Evolutionary conservation across 2,888 invertebrate species (phyloP), one percentile per base, ranked within the genome.

Genomic region (Amblyjoppa proteus): DNA sequence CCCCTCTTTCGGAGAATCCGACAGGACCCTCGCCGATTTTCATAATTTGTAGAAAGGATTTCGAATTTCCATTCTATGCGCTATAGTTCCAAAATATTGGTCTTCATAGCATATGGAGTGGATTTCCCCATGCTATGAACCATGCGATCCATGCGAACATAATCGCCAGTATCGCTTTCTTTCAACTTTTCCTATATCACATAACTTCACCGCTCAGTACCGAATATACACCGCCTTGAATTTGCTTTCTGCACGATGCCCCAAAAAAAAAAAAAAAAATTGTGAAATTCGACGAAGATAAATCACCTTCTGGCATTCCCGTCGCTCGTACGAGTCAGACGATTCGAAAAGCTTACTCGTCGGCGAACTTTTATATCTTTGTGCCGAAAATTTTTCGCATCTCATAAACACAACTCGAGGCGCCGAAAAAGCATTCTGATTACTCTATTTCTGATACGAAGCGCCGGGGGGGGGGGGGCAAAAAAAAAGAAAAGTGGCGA

Each of bases 341-440:
- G 20, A 64, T 34, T 31, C 16, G 13, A 16, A 16, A 45, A 45
- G 61, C 31, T 64, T 25, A n/a, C 31, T 64, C n/a, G 61, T 64
- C 34, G 61, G 7, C 31, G 16, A 64, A 64, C 61, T 64, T 64
- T 64, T 34, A 64, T 64, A 64, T 34, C 61, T 64, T 34, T 16
- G 16, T 34, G 16, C 34, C 61, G 61, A 61, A 28, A 3, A 31
- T 61, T 61, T 61, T 61, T 61, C 61, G 31, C 16, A 13, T 16
- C 7, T 16, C 28, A 16, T 34, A 64, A 64, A 64, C 31, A 64
- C 45, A 64, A 28, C 31, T 64, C 34, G 16, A 9, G 61, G 61
- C 61, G 31, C 61, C 34, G 61, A 34, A 64, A 34, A 28, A 64
- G 34, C 13, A 34, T 64, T 13, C 34, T 16, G 61, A 34, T 64